Conservation (phyloP, 2,888 invertebrate species). For the Meiosimyza platycephala region DNA sequence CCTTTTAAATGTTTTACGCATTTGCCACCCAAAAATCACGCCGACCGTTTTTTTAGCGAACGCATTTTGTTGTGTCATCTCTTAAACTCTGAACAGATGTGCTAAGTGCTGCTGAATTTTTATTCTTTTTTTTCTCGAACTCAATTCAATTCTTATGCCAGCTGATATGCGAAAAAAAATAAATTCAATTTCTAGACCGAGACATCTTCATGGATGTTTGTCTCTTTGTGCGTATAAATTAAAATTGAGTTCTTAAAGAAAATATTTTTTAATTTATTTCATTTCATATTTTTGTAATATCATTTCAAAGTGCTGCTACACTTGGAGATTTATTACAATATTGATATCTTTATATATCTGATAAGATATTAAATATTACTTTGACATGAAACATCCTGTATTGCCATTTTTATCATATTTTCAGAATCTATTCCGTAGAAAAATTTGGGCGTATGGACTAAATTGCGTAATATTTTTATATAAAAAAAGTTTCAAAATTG, state of each 20-base stretch:
- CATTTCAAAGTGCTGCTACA: no score
- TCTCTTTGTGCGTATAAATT: conserved; percentile 24
- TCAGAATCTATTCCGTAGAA: no score
- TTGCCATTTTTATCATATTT: no score
- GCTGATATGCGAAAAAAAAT: conserved; percentile 8
- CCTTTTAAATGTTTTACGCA: conserved; percentile 52
- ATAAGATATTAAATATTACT: no score
- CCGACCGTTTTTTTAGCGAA: conserved; percentile 26
- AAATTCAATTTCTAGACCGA: conserved; percentile 60
- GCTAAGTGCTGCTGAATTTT: conserved; percentile 43
- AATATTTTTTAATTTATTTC: not conserved
- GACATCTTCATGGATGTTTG: conserved; percentile 54
- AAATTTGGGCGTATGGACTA: no score
- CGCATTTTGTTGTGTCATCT: conserved; percentile 13
- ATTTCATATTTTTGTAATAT: no score
- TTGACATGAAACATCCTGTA: no score
- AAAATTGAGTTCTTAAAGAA: conserved; percentile 23
- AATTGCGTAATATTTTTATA: no score
- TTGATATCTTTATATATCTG: no score
- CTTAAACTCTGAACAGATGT: conserved; percentile 41
- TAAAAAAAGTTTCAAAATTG: no score
- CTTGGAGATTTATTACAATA: no score
- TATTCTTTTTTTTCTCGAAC: conserved; percentile 9
- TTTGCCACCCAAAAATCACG: conserved; percentile 51
- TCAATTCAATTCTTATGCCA: no score